phyloP scores from a whole-genome alignment of 1,140 invertebrate genomes.

The Drosophila ironensis region DNA sequence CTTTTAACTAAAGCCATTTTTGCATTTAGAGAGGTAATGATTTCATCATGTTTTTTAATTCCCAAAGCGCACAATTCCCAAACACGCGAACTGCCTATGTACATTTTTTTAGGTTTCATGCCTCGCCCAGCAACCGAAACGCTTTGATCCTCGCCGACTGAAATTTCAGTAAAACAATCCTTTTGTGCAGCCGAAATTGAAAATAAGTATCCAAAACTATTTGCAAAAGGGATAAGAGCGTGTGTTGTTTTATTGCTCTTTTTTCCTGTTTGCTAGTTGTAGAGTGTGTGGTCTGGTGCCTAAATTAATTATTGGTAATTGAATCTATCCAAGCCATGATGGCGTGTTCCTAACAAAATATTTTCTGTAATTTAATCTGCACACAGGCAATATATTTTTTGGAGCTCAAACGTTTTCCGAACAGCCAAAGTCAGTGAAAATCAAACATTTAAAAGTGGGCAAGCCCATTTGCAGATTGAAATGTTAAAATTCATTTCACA shows the following conservation, averaged over 20 bases:
- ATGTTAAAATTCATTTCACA: too few species aligned
- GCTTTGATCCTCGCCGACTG: neutral
- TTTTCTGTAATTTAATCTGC: slow-evolving; percentile 7
- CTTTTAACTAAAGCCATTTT: neutral
- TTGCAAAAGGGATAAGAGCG: slow-evolving; percentile 11
- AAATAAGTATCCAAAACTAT: slow-evolving; percentile 46
- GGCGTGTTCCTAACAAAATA: neutral
- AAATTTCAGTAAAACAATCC: slow-evolving; percentile 47
- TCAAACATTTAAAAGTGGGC: too few species aligned
- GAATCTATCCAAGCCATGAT: slow-evolving; percentile 3
- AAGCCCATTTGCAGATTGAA: too few species aligned
- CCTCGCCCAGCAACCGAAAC: neutral
- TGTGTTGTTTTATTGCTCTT: neutral
- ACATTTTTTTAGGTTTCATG: slow-evolving; percentile 1
- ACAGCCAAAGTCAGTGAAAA: too few species aligned
- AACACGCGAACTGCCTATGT: neutral
- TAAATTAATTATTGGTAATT: slow-evolving; percentile 46
- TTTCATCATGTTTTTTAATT: slow-evolving; percentile 9
- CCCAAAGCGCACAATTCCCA: slow-evolving; percentile 2
- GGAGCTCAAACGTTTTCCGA: too few species aligned
- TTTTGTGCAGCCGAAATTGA: slow-evolving; percentile 22
- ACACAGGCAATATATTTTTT: neutral
- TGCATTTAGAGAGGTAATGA: neutral
- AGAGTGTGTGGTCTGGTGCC: neutral
- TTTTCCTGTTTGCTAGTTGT: slow-evolving; percentile 1